These are phyloP conservation scores for Cynopterus sphinx DNA, from an alignment of 2,797 vertebrate species.

Conservation along the genomic window DNA sequence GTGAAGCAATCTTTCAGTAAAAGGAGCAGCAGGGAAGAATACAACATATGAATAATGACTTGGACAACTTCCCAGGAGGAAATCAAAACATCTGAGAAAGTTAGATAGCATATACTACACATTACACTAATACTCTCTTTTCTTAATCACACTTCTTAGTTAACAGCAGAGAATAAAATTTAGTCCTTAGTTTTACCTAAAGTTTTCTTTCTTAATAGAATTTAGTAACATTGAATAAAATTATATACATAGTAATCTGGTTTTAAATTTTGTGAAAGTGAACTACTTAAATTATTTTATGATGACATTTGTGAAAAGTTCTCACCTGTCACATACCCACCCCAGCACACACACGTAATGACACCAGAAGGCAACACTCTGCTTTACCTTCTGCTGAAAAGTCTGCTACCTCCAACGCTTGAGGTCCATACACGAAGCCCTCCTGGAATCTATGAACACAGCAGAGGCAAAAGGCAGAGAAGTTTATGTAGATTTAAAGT, in stretches of 20 bases:
- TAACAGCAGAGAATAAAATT: conserved; percentile 39
- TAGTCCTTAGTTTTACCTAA: background rate
- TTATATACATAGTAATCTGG: background rate
- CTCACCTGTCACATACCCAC: conserved; percentile 36
- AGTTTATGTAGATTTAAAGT: conserved; percentile 69
- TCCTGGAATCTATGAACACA: conserved; percentile 79
- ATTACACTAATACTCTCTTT: conserved; percentile 34
- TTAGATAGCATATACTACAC: background rate
- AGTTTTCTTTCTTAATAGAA: background rate
- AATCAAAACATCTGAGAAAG: conserved; percentile 55
- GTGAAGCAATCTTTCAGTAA: conserved; percentile 61
- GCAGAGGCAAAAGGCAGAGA: conserved; percentile 82
- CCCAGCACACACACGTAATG: conserved; percentile 72
- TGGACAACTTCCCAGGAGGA: conserved; percentile 67
- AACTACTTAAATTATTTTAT: conserved; percentile 27
- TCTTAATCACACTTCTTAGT: conserved; percentile 26
- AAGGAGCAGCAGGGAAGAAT: conserved; percentile 62
- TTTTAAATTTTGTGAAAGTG: conserved; percentile 25
- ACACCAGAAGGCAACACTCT: conserved; percentile 79
- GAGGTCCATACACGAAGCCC: conserved; percentile 75
- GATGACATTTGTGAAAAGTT: conserved; percentile 39
- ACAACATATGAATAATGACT: conserved; percentile 63
- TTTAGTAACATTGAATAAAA: conserved; percentile 53
- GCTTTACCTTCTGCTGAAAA: conserved; percentile 82
- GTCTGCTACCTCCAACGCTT: conserved; percentile 74